Evolutionary conservation across 2,888 invertebrate genomes (phyloP), one percentile per base, ranked within the genome.

Genomic region (Lucinisca nassula): DNA sequence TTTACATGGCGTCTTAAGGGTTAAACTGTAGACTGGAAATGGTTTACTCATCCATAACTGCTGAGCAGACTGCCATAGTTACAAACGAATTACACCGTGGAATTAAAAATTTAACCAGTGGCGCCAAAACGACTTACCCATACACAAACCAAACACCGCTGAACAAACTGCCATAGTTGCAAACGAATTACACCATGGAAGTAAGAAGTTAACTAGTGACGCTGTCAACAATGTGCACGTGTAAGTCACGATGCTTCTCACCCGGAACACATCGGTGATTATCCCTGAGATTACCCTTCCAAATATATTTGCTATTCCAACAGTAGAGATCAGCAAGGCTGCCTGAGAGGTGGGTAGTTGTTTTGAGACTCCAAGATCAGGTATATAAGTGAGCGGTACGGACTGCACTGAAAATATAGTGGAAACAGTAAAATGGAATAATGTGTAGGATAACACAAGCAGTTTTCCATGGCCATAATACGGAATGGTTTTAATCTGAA

Each of bases 111-210:
- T 93, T 94, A 27, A 92, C 79, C 3, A 89, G 45, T 0, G 94
- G 91, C 0, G 94, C 95, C n/a, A n/a, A n/a, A n/a, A n/a, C n/a
- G 12, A 89, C 95, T 92, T 84, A 95, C 95, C 95, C 95, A 95
- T 95, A 77, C 95, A 95, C 1, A 95, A 73, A 0, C 95, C 95
- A 84, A 95, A 95, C 0, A 94, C 87, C 8, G 87, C 93, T 10
- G 94, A 87, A 82, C 93, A 93, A 1, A 88, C 14, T 0, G 90
- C 92, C 24, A 95, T 80, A 0, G 90, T 35, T 0, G 80, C 37
- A 82, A 94, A 95, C n/a, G 79, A 85, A 6, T 88, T 45, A 40
- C 94, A 94, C 89, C 92, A 94, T 0, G 95, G 94, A 6, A 95
- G 82, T 38, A 88, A 79, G 37, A 94, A 91, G 87, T 93, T 94